Conservation (phyloP, 2,888 invertebrate genomes). For the Eristalis pertinax region DNA sequence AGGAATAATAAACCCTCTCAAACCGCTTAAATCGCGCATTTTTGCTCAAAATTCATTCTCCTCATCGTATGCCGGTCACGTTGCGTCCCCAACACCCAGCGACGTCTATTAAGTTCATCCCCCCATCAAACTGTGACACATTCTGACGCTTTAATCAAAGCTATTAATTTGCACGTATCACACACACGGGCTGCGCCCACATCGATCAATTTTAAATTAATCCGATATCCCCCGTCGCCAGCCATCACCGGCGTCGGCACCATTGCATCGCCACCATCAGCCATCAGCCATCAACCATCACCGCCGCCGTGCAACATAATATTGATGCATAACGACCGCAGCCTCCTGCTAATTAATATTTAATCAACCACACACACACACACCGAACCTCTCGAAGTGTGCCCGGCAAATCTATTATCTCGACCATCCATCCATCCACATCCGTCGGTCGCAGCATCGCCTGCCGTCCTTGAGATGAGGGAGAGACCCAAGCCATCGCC, state of each 20-base stretch:
- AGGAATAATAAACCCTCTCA: too few species aligned
- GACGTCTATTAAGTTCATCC: constrained; percentile 10
- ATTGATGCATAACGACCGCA: constrained; percentile 31
- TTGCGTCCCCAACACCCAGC: neutral
- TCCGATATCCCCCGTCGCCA: neutral
- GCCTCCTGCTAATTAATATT: constrained; percentile 58
- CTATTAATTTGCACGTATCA: constrained; percentile 12
- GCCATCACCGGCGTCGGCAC: neutral
- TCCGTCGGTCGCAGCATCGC: too few species aligned
- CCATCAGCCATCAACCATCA: constrained; percentile 18
- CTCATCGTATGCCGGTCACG: neutral
- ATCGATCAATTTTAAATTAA: constrained; percentile 39
- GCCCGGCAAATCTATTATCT: neutral
- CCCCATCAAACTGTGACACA: neutral
- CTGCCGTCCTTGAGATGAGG: neutral
- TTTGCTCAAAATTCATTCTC: neutral
- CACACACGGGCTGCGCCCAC: neutral
- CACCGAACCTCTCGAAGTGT: too few species aligned
- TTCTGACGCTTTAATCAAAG: neutral
- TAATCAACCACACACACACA: constrained; percentile 46
- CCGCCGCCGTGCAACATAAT: constrained; percentile 19
- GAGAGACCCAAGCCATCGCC: neutral
- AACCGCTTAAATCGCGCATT: neutral
- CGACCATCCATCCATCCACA: constrained; percentile 2
- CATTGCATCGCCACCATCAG: too few species aligned